A percentile compares a stretch with the other conserved stretches of the same genome.
Evolutionary conservation across 2,797 vertebrate genomes (phyloP).

Genomic region (Pangasius krempfi): DNA sequence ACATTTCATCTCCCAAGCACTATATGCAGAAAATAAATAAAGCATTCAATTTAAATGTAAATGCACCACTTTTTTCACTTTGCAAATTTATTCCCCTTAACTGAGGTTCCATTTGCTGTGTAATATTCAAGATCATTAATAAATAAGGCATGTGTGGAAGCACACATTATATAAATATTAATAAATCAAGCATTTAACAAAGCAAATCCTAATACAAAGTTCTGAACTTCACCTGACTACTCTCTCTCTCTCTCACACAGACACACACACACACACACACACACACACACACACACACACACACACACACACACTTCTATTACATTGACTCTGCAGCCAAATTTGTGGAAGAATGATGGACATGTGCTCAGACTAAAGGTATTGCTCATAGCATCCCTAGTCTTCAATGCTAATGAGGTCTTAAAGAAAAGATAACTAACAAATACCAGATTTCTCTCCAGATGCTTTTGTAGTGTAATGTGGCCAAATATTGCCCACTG

Average conservation of each 20-base stretch:
- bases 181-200: constrained; percentile 54
- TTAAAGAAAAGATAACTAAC: neutral
- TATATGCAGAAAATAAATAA: constrained; percentile 73
- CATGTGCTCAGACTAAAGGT: neutral
- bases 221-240: neutral
- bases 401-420: neutral
- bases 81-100: constrained; percentile 78
- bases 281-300: neutral
- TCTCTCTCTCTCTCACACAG: neutral
- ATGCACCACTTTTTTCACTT: constrained; percentile 67
- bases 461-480: neutral
- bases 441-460: neutral
- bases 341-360: neutral
- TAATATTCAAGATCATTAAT: neutral
- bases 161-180: constrained; percentile 27
- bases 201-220: neutral
- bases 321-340: neutral
- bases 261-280: neutral
- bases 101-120: constrained; percentile 72
- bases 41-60: constrained; percentile 78
- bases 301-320: neutral
- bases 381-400: neutral
- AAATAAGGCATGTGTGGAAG: neutral
- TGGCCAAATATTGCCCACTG: too few species aligned
- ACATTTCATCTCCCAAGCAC: constrained; percentile 50